Evolutionary conservation across 2,888 invertebrate genomes (phyloP).

Genomic region (Apamea anceps): DNA sequence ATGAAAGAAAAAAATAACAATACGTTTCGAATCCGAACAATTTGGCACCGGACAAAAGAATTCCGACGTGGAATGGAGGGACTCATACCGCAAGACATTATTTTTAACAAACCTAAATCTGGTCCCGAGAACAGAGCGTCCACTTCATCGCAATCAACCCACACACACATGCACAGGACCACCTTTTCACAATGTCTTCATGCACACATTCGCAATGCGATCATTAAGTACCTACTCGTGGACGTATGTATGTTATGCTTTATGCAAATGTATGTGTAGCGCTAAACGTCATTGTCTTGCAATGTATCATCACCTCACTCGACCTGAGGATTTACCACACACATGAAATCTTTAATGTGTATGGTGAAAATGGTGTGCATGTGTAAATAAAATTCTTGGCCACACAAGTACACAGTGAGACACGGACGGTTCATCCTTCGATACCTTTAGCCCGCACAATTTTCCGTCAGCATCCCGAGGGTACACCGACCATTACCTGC

Average conservation of each 20-base stretch:
- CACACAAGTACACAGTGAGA: slow-evolving; percentile 37
- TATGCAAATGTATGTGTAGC: slow-evolving; percentile 46
- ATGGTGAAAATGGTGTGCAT: neutral
- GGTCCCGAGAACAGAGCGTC: slow-evolving; percentile 21
- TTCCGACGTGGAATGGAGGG: slow-evolving; percentile 30
- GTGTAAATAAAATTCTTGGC: slow-evolving; percentile 39
- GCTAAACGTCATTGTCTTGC: slow-evolving; percentile 33
- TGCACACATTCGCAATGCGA: neutral
- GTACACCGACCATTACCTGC: slow-evolving; percentile 71
- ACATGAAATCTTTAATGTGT: slow-evolving; percentile 23
- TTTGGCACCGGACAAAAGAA: slow-evolving; percentile 60
- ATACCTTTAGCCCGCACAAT: slow-evolving; percentile 63
- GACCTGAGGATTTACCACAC: neutral
- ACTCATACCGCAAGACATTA: slow-evolving; percentile 56
- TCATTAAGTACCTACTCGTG: neutral
- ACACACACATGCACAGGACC: slow-evolving; percentile 36
- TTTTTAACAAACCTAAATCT: slow-evolving; percentile 60
- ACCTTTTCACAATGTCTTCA: slow-evolving; percentile 22
- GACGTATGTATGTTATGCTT: slow-evolving; percentile 14
- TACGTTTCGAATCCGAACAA: slow-evolving; percentile 40
- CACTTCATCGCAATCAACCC: slow-evolving; percentile 56
- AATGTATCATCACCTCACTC: slow-evolving; percentile 23
- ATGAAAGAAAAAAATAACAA: slow-evolving; percentile 42
- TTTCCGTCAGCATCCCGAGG: slow-evolving; percentile 64
- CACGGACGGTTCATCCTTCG: slow-evolving; percentile 59